A percentile compares a stretch with the other conserved stretches of the same genome.
These are phyloP conservation scores for Epinephelus malabaricus DNA, from an alignment of 2,797 vertebrate species.

Conservation along the genomic window DNA sequence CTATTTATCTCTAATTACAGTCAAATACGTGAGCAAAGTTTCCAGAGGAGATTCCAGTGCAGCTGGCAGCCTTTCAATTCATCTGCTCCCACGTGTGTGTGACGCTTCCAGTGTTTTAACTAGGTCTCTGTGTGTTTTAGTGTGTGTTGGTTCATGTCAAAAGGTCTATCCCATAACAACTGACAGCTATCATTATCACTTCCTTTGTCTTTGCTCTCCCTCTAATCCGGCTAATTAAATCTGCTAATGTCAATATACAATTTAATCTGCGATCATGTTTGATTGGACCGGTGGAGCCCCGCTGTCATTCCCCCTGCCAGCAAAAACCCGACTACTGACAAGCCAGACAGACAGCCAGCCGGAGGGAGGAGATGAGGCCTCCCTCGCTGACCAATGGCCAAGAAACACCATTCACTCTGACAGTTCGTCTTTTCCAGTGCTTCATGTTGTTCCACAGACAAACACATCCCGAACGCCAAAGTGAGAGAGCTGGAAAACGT, in stretches of 20 bases:
- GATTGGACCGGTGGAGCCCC: constrained; percentile 42
- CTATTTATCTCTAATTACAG: constrained; percentile 78
- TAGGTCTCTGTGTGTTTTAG: constrained; percentile 14
- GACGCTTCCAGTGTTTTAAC: constrained; percentile 50
- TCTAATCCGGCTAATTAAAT: constrained; percentile 71
- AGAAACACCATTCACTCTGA: constrained; percentile 59
- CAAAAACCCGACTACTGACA: constrained; percentile 48
- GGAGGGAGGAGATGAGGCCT: constrained; percentile 20
- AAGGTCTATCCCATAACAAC: constrained; percentile 71
- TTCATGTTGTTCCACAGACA: constrained; percentile 44
- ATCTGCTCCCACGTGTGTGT: constrained; percentile 38
- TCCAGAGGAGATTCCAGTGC: constrained; percentile 63
- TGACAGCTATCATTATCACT: constrained; percentile 75
- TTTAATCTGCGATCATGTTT: constrained; percentile 53
- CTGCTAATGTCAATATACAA: constrained; percentile 77
- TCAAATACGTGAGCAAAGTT: constrained; percentile 67
- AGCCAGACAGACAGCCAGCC: constrained; percentile 53
- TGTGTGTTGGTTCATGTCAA: constrained; percentile 62
- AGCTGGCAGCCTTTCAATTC: constrained; percentile 73
- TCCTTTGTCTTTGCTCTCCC: constrained; percentile 60
- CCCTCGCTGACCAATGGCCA: constrained; percentile 49
- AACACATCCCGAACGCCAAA: constrained; percentile 27
- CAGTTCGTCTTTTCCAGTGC: constrained; percentile 47
- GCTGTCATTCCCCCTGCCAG: constrained; percentile 48
- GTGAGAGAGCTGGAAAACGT: constrained; percentile 42